Evolutionary conservation across 2,888 invertebrate genomes (phyloP), one percentile per base, ranked within the genome.

Genomic region (Sycophila texana): DNA sequence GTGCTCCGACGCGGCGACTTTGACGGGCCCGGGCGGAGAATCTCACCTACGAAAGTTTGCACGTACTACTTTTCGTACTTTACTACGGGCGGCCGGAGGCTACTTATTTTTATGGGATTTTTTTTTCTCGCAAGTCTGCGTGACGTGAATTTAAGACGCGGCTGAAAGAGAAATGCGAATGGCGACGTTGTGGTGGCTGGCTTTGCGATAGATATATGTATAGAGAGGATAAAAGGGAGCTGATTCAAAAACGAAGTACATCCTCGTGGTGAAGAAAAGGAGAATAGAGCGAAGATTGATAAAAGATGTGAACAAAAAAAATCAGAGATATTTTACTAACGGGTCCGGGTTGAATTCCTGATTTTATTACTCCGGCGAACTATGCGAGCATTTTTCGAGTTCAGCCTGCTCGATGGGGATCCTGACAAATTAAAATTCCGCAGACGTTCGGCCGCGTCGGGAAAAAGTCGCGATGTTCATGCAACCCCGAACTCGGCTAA

Each of bases 361-460:
- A 79, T 79, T 79, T 81, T 81, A 81, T 79, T 79, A 81, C 76
- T 76, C 63, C 30, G 22, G 14, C 47, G 53, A 81, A 81, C 70
- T 81, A 81, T 79, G 81, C 76, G 65, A 51, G 49, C 65, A 65
- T 76, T 76, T 81, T 81, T 81, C 55, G 57, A 4, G 26, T 18
- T 53, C 39, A 57, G 10, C n/a, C 60, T 66, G 39, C 22, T 66
- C 78, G 67, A 75, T 72, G 55, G 71, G 51, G 63, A 55, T 66
- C 61, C 67, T 65, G 74, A 70, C 77, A 81, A 79, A 81, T 81
- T 81, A 81, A 81, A 81, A 81, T 81, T 81, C 76, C 79, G 49
- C 76, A 63, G 49, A 60, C 75, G 81, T 58, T 61, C 65, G 63
- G 39, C 39, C 7, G 7, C 79, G 75, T 73, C 81, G 70, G 75